These are phyloP conservation scores for Acestrorhynchus altus DNA, from an alignment of 2,797 vertebrate genomes.

Conservation along the genomic window DNA sequence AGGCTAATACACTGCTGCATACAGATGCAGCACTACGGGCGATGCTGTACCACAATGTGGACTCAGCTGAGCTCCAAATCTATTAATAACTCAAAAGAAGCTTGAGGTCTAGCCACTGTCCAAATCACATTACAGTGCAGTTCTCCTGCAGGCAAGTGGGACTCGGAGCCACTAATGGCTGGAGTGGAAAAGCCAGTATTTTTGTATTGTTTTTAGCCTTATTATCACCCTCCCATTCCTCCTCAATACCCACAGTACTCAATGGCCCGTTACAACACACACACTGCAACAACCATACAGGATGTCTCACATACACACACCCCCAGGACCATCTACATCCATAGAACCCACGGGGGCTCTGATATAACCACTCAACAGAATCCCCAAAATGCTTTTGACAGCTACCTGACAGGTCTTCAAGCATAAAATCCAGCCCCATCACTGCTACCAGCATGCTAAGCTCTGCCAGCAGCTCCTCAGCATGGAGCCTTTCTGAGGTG, in stretches of 20 bases:
- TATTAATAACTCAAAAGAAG: slow-evolving; percentile 19
- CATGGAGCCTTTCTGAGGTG: neutral
- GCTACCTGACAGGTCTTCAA: slow-evolving; percentile 5
- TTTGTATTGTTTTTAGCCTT: slow-evolving; percentile 13
- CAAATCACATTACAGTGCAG: neutral
- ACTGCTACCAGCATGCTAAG: neutral
- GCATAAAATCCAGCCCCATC: neutral
- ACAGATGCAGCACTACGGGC: neutral
- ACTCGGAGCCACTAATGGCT: neutral
- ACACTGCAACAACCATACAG: slow-evolving; percentile 1
- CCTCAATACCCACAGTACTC: neutral
- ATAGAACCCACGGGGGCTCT: neutral
- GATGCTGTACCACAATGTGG: neutral
- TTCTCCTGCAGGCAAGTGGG: slow-evolving; percentile 1
- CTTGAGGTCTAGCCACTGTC: neutral
- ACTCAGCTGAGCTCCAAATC: slow-evolving; percentile 14
- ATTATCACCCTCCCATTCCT: neutral
- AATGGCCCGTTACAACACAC: neutral
- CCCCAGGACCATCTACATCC: neutral
- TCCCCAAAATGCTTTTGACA: neutral
- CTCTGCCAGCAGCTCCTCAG: neutral
- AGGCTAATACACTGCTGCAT: neutral
- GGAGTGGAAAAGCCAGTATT: slow-evolving; percentile 5
- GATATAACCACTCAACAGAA: neutral
- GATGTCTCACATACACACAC: neutral